Base-by-base conservation (phyloP, 2,888 invertebrate genomes). In the Agapetus fuscipes region DNA sequence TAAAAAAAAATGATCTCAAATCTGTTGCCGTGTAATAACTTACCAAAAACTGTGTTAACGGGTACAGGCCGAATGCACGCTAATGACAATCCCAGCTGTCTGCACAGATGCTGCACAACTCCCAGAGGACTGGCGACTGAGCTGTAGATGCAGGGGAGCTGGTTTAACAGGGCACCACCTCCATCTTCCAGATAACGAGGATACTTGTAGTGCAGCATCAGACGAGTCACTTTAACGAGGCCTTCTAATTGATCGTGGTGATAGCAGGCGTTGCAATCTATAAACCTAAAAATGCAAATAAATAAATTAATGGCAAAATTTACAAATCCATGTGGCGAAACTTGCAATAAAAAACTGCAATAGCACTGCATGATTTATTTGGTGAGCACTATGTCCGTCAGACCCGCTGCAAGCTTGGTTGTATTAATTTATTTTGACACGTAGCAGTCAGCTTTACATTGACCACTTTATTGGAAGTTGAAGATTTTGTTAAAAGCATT, bases 171-270 rank as follows among this genome's bases (percentile, higher is more conserved):
- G 3, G 88, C 84, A 42, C 88, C 74, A 26, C 73, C 64, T 36
- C 89, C 90, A 54, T 87, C 86, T 54, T 83, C 82, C 49, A 81
- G 68, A 57, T 83, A 89, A 40, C 83, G 72, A 1, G 86, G 85
- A 57, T 83, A 89, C 57, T 81, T 83, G 55, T 80, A 77, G 59
- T 86, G 84, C 13, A 90, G 60, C 48, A 86, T 75, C 69, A 88
- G 76, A 43, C 83, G 66, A 3, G 85, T 81, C n/a, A 89, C 79
- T 31, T 87, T 71, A 10, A 93, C 80, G 16, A 93, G 65, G 3
- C 93, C 93, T 54, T 94, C 93, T 24, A 85, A 64, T 48, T 83
- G 83, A 52, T 93, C 93, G 48, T 88, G 85, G 56, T 93, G 90
- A 57, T 88, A 91, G 56, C 82, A 88, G 2, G 88, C 83, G 24